Evolutionary conservation across 2,888 invertebrate species (phyloP).

Genomic region (Dynastes maya): DNA sequence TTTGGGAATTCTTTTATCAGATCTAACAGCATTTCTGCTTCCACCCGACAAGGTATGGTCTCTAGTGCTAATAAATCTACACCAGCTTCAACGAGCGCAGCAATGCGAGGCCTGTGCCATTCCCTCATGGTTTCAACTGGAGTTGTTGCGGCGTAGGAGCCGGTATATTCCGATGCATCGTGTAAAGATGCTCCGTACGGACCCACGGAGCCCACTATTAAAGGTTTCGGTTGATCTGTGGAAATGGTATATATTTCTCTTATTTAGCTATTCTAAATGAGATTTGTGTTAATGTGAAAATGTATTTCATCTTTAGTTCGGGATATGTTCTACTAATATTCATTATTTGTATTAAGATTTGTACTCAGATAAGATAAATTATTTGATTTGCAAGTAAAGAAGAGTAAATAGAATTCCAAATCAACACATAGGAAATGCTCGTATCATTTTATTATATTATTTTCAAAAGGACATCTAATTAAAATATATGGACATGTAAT

Average conservation of each 20-base stretch:
- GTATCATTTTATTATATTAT: no score
- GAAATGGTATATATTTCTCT: not conserved
- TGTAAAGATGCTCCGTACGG: conserved; percentile 93
- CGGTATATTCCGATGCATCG: conserved; percentile 96
- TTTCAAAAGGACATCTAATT: no score
- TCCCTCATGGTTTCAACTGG: conserved; percentile 78
- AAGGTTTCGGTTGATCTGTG: conserved; percentile 68
- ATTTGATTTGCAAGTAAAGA: no score
- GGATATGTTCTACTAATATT: not conserved
- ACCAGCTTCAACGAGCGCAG: conserved; percentile 84
- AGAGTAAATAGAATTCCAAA: no score
- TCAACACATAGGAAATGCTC: no score
- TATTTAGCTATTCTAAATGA: not conserved
- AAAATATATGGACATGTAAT: no score
- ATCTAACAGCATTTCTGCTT: conserved; percentile 88
- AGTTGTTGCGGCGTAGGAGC: conserved; percentile 82
- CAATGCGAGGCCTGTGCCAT: conserved; percentile 90
- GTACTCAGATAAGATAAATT: no score
- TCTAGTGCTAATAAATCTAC: conserved; percentile 92
- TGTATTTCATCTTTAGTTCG: not conserved
- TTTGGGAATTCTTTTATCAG: conserved; percentile 85
- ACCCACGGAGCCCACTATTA: conserved; percentile 91
- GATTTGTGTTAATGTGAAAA: conserved; percentile 14
- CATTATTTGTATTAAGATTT: not conserved
- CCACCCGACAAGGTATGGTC: conserved; percentile 89